A percentile compares a stretch with the other conserved stretches of the same genome.
These are phyloP conservation scores for Philotrypesis tridentata DNA, from an alignment of 1,140 invertebrate species.

Conservation along the genomic window DNA sequence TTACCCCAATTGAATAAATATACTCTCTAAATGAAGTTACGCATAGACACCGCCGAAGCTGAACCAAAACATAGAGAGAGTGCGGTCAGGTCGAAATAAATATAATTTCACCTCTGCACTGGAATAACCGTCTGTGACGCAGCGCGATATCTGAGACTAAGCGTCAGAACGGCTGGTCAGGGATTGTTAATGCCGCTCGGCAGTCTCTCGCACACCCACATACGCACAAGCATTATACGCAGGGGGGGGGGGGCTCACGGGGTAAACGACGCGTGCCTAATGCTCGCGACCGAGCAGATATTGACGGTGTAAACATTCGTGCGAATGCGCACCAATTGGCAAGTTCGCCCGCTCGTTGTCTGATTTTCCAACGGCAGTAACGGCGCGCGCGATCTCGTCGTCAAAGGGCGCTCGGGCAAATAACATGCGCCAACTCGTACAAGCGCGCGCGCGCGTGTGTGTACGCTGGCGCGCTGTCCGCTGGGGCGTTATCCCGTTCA, in stretches of 20 bases:
- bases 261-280: constrained; percentile 55
- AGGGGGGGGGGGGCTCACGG: constrained; percentile 13
- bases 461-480: neutral
- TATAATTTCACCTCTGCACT: too few species aligned
- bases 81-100: too few species aligned
- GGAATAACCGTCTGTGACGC: too few species aligned
- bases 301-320: constrained; percentile 48
- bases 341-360: constrained; percentile 4
- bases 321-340: constrained; percentile 38
- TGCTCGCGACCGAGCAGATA: constrained; percentile 51
- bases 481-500: neutral
- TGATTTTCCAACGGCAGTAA: constrained; percentile 30
- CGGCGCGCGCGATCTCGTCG: neutral
- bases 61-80: too few species aligned
- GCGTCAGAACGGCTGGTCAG: constrained; percentile 32
- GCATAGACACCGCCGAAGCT: too few species aligned
- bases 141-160: too few species aligned
- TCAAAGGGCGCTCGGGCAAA: constrained; percentile 41
- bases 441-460: neutral
- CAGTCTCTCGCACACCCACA: too few species aligned
- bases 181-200: constrained; percentile 51
- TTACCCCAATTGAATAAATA: too few species aligned
- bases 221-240: too few species aligned
- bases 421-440: neutral
- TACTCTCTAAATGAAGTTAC: too few species aligned